phyloP scores from a whole-genome alignment of 92 coral and sea anemone genomes.

The Galaxea fascicularis region DNA sequence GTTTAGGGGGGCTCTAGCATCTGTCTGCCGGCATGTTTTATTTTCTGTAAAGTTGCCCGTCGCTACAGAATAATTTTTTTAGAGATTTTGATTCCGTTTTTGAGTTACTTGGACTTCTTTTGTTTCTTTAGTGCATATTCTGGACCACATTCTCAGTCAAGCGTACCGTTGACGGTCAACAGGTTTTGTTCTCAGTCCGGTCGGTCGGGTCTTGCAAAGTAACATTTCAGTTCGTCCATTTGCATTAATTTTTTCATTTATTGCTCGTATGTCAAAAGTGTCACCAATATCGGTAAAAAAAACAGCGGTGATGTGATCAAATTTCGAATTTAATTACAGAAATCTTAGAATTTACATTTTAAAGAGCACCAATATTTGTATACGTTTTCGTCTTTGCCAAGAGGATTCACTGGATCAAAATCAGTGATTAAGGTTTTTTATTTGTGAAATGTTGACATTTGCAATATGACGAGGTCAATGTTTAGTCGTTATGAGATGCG shows the following conservation, averaged over 20 bases:
- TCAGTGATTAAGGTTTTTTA: not conserved
- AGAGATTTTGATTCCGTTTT: too few relatives aligned
- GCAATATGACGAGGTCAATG: not conserved
- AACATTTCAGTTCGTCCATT: not conserved
- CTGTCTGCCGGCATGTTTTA: too few relatives aligned
- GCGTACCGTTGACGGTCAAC: not conserved
- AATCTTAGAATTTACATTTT: not conserved
- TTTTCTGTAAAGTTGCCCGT: too few relatives aligned
- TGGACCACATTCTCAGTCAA: too few relatives aligned
- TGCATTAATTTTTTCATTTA: not conserved
- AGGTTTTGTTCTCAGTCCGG: not conserved
- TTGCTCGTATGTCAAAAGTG: not conserved
- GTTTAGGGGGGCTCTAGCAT: too few relatives aligned
- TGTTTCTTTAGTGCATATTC: too few relatives aligned
- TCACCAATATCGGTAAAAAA: not conserved
- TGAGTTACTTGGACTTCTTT: too few relatives aligned
- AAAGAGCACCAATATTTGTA: not conserved
- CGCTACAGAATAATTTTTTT: too few relatives aligned
- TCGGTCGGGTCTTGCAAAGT: not conserved
- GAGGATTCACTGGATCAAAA: not conserved
- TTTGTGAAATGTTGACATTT: too few relatives aligned
- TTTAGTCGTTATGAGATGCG: not conserved
- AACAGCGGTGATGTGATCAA: not conserved
- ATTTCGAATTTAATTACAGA: slow-evolving; percentile 11
- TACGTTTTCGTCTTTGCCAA: not conserved